phyloP scores from a whole-genome alignment of 2,888 invertebrate species.

The Zygogramma bicolorata region DNA sequence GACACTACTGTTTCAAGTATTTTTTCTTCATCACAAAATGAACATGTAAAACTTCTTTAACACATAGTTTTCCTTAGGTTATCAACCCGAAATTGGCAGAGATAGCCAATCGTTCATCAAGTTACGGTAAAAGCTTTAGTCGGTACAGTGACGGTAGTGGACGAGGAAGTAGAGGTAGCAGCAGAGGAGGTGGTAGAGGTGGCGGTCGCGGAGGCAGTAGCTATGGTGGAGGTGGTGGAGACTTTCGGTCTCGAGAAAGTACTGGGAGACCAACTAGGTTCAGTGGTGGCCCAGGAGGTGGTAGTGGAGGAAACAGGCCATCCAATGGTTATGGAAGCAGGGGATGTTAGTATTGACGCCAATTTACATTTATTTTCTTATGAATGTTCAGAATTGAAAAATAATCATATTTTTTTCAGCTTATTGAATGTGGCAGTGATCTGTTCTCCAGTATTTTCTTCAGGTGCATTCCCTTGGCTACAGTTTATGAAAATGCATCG shows the following conservation, averaged over 20 bases:
- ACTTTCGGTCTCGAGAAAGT: slow-evolving; percentile 44
- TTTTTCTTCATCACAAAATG: too few relatives aligned
- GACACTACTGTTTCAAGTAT: too few relatives aligned
- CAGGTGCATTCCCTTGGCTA: slow-evolving; percentile 54
- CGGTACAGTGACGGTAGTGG: slow-evolving; percentile 67
- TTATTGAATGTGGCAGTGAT: slow-evolving; percentile 51
- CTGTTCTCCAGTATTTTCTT: slow-evolving; percentile 47
- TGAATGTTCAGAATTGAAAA: neutral
- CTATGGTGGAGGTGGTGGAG: slow-evolving; percentile 49
- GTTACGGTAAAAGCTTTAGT: slow-evolving; percentile 67
- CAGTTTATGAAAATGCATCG: slow-evolving; percentile 26
- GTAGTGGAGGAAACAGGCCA: slow-evolving; percentile 41
- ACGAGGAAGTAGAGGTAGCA: slow-evolving; percentile 41
- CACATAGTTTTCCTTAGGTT: slow-evolving; percentile 68
- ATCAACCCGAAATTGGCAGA: slow-evolving; percentile 88
- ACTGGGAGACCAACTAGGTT: slow-evolving; percentile 40
- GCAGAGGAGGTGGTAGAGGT: slow-evolving; percentile 30
- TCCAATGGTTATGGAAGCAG: slow-evolving; percentile 45
- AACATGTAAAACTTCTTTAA: too few relatives aligned
- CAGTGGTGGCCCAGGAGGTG: slow-evolving; percentile 43
- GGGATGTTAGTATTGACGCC: slow-evolving; percentile 11
- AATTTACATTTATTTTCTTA: neutral
- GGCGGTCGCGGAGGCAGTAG: slow-evolving; percentile 61
- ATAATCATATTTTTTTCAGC: slow-evolving; percentile 53
- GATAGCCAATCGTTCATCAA: slow-evolving; percentile 76